Conservation (phyloP, 2,888 invertebrate genomes). For the Orgyia antiqua region DNA sequence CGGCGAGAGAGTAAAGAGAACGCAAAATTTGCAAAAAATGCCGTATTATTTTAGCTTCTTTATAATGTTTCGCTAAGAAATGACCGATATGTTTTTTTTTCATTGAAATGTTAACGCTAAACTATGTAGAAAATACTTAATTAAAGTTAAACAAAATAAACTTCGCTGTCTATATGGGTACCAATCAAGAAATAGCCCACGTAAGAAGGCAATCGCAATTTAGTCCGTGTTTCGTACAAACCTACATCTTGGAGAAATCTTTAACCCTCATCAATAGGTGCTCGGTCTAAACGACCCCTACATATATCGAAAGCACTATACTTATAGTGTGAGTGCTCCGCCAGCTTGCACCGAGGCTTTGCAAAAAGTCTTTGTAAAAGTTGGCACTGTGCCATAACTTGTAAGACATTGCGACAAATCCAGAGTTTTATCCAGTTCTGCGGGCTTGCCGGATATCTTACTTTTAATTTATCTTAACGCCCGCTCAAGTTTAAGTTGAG, state of each 20-base stretch:
- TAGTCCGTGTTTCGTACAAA: too few relatives aligned
- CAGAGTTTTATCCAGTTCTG: slow-evolving; percentile 25
- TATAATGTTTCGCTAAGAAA: too few relatives aligned
- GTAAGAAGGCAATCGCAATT: too few relatives aligned
- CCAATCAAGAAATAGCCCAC: too few relatives aligned
- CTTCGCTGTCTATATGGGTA: too few relatives aligned
- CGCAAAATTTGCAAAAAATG: too few relatives aligned
- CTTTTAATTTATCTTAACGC: slow-evolving; percentile 30
- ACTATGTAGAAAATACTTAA: too few relatives aligned
- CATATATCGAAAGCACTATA: slow-evolving; percentile 9
- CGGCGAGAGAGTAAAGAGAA: too few relatives aligned
- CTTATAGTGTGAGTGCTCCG: slow-evolving; percentile 3
- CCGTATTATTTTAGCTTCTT: too few relatives aligned
- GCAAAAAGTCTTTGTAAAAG: slow-evolving; percentile 5
- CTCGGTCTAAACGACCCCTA: slow-evolving; percentile 4
- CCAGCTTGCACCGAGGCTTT: slow-evolving; percentile 6
- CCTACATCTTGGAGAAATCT: slow-evolving; percentile 2
- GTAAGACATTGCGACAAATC: slow-evolving; percentile 30
- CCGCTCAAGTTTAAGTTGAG: slow-evolving; percentile 12
- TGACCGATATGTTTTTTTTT: too few relatives aligned
- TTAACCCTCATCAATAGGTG: slow-evolving; percentile 1
- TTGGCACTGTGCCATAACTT: slow-evolving; percentile 28
- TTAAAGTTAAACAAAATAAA: too few relatives aligned
- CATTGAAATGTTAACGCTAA: too few relatives aligned
- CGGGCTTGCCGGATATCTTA: slow-evolving; percentile 16